Evolutionary conservation across 2,797 vertebrate genomes (phyloP).

Genomic region (Threskiornis aethiopicus): DNA sequence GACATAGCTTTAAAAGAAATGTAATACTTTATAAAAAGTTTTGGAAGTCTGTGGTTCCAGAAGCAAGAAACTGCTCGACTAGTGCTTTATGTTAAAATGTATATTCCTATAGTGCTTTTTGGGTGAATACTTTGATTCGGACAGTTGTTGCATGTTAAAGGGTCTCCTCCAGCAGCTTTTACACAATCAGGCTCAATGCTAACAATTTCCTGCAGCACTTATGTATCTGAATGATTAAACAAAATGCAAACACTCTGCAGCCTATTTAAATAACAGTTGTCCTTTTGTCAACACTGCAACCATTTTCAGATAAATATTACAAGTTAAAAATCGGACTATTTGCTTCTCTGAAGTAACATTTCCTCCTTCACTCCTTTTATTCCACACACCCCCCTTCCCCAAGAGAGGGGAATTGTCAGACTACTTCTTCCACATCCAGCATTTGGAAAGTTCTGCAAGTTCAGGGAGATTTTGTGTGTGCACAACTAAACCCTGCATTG

Average conservation of each 20-base stretch:
- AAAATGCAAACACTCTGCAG: neutral
- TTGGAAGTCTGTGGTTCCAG: constrained; percentile 23
- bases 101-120: neutral
- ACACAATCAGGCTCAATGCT: neutral
- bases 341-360: neutral
- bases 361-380: neutral
- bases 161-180: neutral
- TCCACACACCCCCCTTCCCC: too few species aligned
- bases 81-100: neutral
- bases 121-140: neutral
- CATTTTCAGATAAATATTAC: neutral
- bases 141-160: neutral
- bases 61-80: neutral
- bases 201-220: neutral
- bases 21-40: constrained; percentile 54
- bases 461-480: neutral
- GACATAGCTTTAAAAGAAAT: neutral
- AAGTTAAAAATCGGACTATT: neutral
- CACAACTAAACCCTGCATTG: neutral
- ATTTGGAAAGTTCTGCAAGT: neutral
- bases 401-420: neutral
- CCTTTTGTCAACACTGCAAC: neutral
- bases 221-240: neutral
- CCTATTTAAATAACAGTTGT: neutral
- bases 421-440: neutral